Conservation (phyloP, 2,888 invertebrate genomes). For the Halictus ligatus region DNA sequence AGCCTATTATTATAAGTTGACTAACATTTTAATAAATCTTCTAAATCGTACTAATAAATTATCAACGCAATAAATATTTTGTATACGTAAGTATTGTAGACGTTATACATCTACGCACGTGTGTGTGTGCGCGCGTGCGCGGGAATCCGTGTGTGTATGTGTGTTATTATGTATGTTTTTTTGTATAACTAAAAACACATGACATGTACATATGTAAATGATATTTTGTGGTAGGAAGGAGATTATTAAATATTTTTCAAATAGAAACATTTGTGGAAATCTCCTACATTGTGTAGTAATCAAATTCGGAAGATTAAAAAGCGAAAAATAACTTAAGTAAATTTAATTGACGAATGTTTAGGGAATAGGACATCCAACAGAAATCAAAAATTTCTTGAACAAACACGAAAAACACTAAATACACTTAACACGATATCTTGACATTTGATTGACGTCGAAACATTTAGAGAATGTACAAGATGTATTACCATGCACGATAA, state of each 20-base stretch:
- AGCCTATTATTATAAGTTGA: not conserved
- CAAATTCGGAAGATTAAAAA: not conserved
- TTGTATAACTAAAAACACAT: not conserved
- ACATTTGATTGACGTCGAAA: constrained; percentile 20
- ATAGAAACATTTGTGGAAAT: not conserved
- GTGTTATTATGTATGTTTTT: not conserved
- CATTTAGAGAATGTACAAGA: constrained; percentile 28
- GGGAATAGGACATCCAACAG: not conserved
- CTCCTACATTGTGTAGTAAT: not conserved
- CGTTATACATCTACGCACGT: not conserved
- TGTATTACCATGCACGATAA: constrained; percentile 42
- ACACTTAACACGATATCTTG: constrained; percentile 42
- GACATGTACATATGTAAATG: not conserved
- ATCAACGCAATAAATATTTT: not conserved
- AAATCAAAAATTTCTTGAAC: constrained; percentile 22
- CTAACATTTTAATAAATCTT: not conserved
- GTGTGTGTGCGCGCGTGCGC: not conserved
- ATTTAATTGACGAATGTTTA: not conserved
- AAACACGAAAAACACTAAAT: constrained; percentile 26
- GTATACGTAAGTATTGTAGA: not conserved
- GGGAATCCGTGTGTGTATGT: no score
- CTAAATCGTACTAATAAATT: not conserved
- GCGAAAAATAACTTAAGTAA: not conserved
- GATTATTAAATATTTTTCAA: not conserved
- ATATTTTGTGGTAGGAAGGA: not conserved